phyloP scores from a whole-genome alignment of 2,888 invertebrate species.

The Ochlodes sylvanus region DNA sequence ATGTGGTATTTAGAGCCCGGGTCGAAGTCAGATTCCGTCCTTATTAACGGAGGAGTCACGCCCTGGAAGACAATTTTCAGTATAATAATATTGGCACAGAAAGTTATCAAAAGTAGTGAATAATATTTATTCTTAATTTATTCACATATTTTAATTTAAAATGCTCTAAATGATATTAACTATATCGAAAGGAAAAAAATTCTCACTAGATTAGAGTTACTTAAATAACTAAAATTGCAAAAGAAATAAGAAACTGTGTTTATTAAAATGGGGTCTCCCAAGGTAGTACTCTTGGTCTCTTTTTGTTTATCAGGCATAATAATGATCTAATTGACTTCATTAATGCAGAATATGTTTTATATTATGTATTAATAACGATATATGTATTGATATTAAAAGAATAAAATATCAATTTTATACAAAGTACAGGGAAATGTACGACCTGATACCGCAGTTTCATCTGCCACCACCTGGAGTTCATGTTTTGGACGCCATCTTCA shows the following conservation, averaged over 20 bases:
- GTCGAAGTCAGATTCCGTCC: slow-evolving; percentile 92
- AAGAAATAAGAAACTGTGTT: no score
- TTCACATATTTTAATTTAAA: no score
- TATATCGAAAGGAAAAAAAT: no score
- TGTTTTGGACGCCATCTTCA: slow-evolving; percentile 88
- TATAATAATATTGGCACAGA: no score
- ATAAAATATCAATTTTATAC: not conserved
- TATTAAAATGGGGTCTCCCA: no score
- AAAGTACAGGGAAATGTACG: not conserved
- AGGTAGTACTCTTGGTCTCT: not conserved
- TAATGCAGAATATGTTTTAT: not conserved
- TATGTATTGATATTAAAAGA: not conserved
- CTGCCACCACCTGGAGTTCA: slow-evolving; percentile 92
- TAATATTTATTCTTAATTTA: no score
- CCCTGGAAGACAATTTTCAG: slow-evolving; percentile 79
- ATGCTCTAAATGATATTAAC: no score
- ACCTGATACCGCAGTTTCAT: slow-evolving; percentile 87
- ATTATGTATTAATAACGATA: not conserved
- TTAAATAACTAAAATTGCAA: no score
- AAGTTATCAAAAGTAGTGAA: no score
- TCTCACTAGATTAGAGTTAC: no score
- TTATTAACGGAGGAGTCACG: slow-evolving; percentile 88
- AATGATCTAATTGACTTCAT: not conserved
- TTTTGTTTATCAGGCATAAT: not conserved
- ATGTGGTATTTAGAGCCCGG: slow-evolving; percentile 94